Base-by-base conservation (phyloP, 2,888 invertebrate genomes). In the Orchesellides sinensis region DNA sequence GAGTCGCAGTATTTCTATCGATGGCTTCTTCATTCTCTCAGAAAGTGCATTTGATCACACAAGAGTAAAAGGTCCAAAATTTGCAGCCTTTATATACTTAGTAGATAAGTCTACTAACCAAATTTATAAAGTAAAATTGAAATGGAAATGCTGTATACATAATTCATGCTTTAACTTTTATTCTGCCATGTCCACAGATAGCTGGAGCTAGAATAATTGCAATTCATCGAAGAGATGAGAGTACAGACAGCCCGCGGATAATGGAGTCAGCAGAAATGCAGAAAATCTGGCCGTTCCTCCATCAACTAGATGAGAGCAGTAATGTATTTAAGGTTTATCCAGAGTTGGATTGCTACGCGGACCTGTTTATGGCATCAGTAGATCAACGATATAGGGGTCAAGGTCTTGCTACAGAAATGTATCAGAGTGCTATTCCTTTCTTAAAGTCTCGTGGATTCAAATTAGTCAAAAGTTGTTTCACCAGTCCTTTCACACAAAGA, bases 331-430 rank as follows among this genome's bases (percentile, higher is more conserved):
- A 83, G 54, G 59, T 68, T 25, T 86, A 83, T 27, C 84, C 86
- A 23, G 72, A 82, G 21, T 10, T 86, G 63, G 86, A 86, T 65
- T 63, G 66, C 23, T 86, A 86, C 65, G 86, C 65, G n/a, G 86
- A 86, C 35, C 47, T 86, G 35, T 86, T 86, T 70, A 86, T 86
- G 84, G 84, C 84, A 45, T 83, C 83, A 19, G 84, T 86, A n/a
- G 84, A 86, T 80, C 61, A 54, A 23, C 78, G 81, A 6, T 86
- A 82, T 77, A 74, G 86, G 27, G 86, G 86, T 54, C 83, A 86
- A 83, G 86, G 86, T 29, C 79, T 86, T 12, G 86, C 86, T 2
- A 83, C 84, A 0, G 82, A 83, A 14, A 86, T 84, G 83, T 86
- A 84, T 25, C 66, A 70, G 32, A 66, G 82, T 68, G 84, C 84